These are phyloP conservation scores for Cheilosia vulpina DNA, from an alignment of 2,888 invertebrate genomes.

Conservation along the genomic window DNA sequence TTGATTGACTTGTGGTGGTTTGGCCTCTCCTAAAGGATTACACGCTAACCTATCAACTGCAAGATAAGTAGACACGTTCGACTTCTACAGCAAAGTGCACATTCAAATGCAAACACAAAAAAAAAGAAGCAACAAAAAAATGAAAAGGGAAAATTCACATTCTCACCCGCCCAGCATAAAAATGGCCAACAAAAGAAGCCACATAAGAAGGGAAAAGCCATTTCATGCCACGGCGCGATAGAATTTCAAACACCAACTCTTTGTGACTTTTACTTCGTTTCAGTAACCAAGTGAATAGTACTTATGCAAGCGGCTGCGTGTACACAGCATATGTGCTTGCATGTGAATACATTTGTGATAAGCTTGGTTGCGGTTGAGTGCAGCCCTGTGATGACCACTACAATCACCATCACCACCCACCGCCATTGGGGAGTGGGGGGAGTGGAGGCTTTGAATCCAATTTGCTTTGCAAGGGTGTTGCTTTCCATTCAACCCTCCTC, in stretches of 20 bases:
- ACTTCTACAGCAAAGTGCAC: conserved; percentile 14
- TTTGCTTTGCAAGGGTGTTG: conserved; percentile 58
- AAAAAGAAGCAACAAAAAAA: conserved; percentile 6
- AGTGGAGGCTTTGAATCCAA: conserved; percentile 57
- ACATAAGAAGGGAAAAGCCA: conserved; percentile 61
- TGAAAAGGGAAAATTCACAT: conserved; percentile 58
- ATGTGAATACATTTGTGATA: conserved; percentile 46
- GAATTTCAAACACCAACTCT: conserved; percentile 70
- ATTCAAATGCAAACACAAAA: conserved; percentile 18
- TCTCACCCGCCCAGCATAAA: conserved; percentile 54
- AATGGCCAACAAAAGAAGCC: conserved; percentile 65
- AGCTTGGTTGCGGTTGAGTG: conserved; percentile 63
- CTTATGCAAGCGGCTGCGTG: conserved; percentile 30
- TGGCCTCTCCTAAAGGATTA: conserved; percentile 52
- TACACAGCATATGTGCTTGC: neutral
- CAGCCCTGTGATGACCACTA: conserved; percentile 51
- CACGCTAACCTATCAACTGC: conserved; percentile 39
- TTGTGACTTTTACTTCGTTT: conserved; percentile 45
- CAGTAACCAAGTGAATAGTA: conserved; percentile 12
- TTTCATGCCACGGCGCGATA: conserved; percentile 61
- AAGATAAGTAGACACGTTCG: conserved; percentile 4
- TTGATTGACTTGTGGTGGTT: conserved; percentile 14
- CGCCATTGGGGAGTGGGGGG: neutral
- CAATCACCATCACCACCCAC: conserved; percentile 51
- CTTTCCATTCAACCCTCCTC: conserved; percentile 28